These are phyloP conservation scores for Campoletis raptor DNA, from an alignment of 2,888 invertebrate genomes.

Conservation along the genomic window DNA sequence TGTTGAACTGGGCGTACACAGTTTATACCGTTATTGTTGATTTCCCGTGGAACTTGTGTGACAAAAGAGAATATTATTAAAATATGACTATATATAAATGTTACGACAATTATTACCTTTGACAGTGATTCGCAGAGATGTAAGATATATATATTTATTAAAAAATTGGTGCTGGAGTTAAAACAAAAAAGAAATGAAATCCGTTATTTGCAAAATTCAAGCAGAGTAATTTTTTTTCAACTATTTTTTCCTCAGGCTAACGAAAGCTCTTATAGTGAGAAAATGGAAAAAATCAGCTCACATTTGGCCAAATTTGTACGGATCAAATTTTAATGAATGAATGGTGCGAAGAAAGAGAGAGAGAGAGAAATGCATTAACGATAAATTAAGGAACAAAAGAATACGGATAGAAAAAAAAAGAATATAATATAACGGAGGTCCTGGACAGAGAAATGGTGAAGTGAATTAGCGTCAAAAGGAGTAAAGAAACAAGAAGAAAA, in stretches of 20 bases:
- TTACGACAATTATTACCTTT: not conserved
- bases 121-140: not conserved
- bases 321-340: constrained; percentile 53
- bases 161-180: not conserved
- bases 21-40: constrained; percentile 31
- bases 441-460: constrained; percentile 22
- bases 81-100: not conserved
- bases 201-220: not conserved
- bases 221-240: constrained; percentile 15
- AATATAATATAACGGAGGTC: constrained; percentile 12
- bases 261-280: constrained; percentile 29
- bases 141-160: not conserved
- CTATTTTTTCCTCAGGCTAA: constrained; percentile 44
- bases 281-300: constrained; percentile 45
- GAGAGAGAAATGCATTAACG: constrained; percentile 41
- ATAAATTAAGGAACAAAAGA: constrained; percentile 42
- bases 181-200: not conserved
- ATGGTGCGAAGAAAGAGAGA: constrained; percentile 37
- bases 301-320: constrained; percentile 48
- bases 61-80: not conserved
- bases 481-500: constrained; percentile 41
- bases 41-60: not conserved
- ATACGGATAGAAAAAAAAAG: constrained; percentile 23
- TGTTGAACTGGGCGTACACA: not conserved
- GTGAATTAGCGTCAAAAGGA: constrained; percentile 63